Conservation (phyloP, 2,888 invertebrate species). For the Danaus chrysippus region DNA sequence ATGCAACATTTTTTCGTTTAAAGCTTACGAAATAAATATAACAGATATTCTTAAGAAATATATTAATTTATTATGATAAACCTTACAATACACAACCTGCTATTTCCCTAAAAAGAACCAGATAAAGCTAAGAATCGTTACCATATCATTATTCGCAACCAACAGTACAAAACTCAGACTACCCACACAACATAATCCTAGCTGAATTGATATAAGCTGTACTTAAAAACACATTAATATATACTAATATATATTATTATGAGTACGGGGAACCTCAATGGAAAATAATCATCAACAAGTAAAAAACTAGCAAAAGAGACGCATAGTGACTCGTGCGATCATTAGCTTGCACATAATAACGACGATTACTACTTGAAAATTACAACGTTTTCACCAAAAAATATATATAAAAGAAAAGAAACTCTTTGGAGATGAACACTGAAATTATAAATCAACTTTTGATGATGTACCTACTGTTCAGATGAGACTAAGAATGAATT, state of each 20-base stretch:
- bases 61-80: too few relatives aligned
- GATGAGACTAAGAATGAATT: neutral
- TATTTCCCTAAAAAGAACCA: too few relatives aligned
- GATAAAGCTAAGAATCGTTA: too few relatives aligned
- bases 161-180: too few relatives aligned
- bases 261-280: slow-evolving; percentile 24
- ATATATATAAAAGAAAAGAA: neutral
- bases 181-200: neutral
- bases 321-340: slow-evolving; percentile 27
- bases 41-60: too few relatives aligned
- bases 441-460: slow-evolving; percentile 4
- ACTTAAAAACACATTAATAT: slow-evolving; percentile 29
- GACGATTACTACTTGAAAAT: slow-evolving; percentile 28
- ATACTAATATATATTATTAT: slow-evolving; percentile 20
- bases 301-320: slow-evolving; percentile 29
- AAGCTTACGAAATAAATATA: too few relatives aligned
- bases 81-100: too few relatives aligned
- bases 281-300: slow-evolving; percentile 19
- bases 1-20: too few relatives aligned
- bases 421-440: neutral
- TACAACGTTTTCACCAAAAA: slow-evolving; percentile 21
- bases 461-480: neutral
- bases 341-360: slow-evolving; percentile 29
- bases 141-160: too few relatives aligned
- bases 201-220: slow-evolving; percentile 9